Base-by-base conservation (phyloP, 1,140 invertebrate species). In the Thalassaphorura encarpata region DNA sequence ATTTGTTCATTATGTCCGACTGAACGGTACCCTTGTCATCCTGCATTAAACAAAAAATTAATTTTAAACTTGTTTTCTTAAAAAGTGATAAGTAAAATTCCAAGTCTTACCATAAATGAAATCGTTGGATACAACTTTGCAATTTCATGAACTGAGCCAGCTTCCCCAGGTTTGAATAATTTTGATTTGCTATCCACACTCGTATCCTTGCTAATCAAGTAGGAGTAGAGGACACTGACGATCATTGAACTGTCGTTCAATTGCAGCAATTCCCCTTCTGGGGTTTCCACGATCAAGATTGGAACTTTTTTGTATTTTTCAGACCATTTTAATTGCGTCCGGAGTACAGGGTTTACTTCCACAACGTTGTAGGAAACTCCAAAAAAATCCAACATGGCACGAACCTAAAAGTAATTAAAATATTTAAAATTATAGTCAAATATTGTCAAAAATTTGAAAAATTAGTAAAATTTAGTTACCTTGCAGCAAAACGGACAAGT, bases 401-500 rank as follows among this genome's bases (percentile, higher is more conserved):
- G 78, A 0, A 97, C 89, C 62, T 64, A 42, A 36, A 24, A 11
- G 16, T 45, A 56, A 11, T 50, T 23, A 41, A n/a, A 27, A 49
- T 28, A 4, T 45, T 21, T 8, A 6, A 23, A 45, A 23, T 45
- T 8, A 11, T 21, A 8, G n/a, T 36, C 33, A 36, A 36, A 36
- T 36, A 36, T 36, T 36, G 8, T 11, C n/a, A n/a, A 36, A 8
- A 36, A 11, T 8, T 36, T 8, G 8, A 18, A 23, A 15, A 52
- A n/a, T 54, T 24, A 16, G 13, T 27, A 24, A 33, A 28, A 23
- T 21, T n/a, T 18, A 4, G 8, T 1, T 56, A 64, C 62, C 78
- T 99, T 99, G 68, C 93, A 98, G 72, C 96, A 99, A 73, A 98
- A 99, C 28, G 96, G 96, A 72, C 95, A 99, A 2, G 90, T 95